phyloP scores from a whole-genome alignment of 2,113 vertebrate genomes.

The Ivindomyrus marchei region DNA sequence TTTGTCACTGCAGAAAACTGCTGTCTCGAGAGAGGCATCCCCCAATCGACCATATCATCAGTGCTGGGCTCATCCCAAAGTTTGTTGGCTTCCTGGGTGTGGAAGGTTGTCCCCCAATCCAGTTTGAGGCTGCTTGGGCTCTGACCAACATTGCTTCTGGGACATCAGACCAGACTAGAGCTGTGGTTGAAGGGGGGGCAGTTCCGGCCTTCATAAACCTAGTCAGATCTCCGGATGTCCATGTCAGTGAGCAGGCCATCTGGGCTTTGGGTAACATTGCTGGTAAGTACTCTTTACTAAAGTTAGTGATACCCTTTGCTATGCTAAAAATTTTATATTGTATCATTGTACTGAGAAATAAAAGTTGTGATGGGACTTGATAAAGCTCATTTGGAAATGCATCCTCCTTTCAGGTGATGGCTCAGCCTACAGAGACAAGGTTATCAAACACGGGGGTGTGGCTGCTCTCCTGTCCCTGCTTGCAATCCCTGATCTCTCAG shows the following conservation, averaged over 20 bases:
- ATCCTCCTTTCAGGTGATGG: conserved; percentile 70
- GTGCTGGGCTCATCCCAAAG: conserved; percentile 73
- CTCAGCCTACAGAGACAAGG: conserved; percentile 74
- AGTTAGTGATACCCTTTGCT: neutral
- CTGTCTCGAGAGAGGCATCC: conserved; percentile 90
- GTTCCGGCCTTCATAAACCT: conserved; percentile 79
- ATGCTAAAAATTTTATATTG: neutral
- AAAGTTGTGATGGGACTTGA: neutral
- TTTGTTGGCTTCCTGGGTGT: conserved; percentile 74
- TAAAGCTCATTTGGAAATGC: neutral
- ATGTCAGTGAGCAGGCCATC: conserved; percentile 87
- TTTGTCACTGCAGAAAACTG: conserved; percentile 68
- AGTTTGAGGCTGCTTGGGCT: conserved; percentile 89
- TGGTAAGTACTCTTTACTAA: conserved; percentile 56
- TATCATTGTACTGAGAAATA: neutral
- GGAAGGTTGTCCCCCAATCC: conserved; percentile 76
- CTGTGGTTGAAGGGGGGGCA: conserved; percentile 80
- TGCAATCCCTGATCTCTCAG: conserved; percentile 68
- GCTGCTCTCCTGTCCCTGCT: conserved; percentile 71
- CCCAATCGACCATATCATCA: conserved; percentile 77
- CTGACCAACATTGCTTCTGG: conserved; percentile 91
- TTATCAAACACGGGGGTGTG: conserved; percentile 82
- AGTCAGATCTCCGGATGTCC: conserved; percentile 70
- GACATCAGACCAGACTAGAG: conserved; percentile 77
- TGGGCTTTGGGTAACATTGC: conserved; percentile 91